Evolutionary conservation across 1,140 invertebrate genomes (phyloP), one percentile per base, ranked within the genome.

Genomic region (Zaprionus camerounensis): DNA sequence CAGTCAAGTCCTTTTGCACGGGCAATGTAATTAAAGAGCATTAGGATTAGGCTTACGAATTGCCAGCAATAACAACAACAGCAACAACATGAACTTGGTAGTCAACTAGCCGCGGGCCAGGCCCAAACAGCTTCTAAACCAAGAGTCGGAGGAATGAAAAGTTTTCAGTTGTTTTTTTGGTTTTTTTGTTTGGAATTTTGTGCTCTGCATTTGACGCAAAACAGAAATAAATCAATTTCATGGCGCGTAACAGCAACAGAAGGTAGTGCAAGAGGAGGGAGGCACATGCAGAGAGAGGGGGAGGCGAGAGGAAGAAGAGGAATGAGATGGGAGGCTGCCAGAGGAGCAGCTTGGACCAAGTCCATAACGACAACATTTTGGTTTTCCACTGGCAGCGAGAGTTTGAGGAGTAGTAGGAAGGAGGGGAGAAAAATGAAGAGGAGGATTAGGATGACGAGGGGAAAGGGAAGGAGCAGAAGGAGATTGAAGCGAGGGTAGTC

Each of bases 161-260:
- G 46, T 51, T 51, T 51, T 41, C 26, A 26, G n/a, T 5, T 20
- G 38, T 31, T 57, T 31, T 58, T 28, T 31, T n/a, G n/a, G n/a
- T n/a, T n/a, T 55, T 13, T 44, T 28, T 62, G 22, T 70, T 75
- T 79, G 6, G 6, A 44, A 46, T 46, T 17, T 46, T 46, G 6
- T 46, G 38, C 80, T 80, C 81, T 81, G 71, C 75, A 80, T 80
- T 84, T 68, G 68, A 81, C 76, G 76, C 81, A 86, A 86, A 76
- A 66, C 70, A 87, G 62, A 91, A 91, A 91, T 91, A 91, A 91
- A 91, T 91, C 87, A 91, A 91, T 83, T 91, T 91, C 81, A 86
- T 71, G 72, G 69, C 74, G 80, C 80, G 71, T 77, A 75, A 55
- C 69, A 78, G 59, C 41, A 44, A 17, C n/a, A 66, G 46, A 34